A percentile compares a stretch with the other conserved stretches of the same genome.
Conservation (phyloP, 1,140 invertebrate species). For the Helicoverpa zea region DNA sequence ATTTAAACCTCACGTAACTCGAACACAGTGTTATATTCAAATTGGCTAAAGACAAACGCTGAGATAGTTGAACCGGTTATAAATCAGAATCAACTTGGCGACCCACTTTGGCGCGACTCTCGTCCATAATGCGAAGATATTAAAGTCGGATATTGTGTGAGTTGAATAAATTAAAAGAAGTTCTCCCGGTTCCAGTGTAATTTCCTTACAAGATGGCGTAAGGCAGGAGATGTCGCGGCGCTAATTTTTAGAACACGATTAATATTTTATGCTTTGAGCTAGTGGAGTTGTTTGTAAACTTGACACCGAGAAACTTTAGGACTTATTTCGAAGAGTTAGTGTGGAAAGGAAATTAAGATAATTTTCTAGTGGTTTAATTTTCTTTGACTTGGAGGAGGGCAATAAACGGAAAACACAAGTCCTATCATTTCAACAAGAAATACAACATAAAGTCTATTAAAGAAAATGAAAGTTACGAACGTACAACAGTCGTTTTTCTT, state of each 20-base stretch:
- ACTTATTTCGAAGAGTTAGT: conserved; percentile 2
- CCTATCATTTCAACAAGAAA: no score
- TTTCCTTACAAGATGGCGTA: conserved; percentile 59
- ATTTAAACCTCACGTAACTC: conserved; percentile 47
- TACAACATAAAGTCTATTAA: no score
- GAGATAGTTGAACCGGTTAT: conserved; percentile 63
- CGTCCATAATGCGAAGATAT: conserved; percentile 36
- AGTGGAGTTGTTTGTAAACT: conserved; percentile 4
- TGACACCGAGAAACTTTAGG: not conserved
- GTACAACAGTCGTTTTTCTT: no score
- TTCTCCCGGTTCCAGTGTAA: conserved; percentile 61
- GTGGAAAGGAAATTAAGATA: not conserved
- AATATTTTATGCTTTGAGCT: conserved; percentile 22
- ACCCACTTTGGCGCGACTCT: conserved; percentile 17
- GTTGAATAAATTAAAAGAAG: conserved; percentile 60
- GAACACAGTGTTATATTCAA: conserved; percentile 58
- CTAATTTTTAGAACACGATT: conserved; percentile 8
- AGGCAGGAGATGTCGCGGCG: conserved; percentile 52
- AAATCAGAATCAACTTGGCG: conserved; percentile 55
- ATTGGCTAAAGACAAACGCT: conserved; percentile 68
- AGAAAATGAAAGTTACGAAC: no score
- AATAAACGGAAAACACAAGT: no score
- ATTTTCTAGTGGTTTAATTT: no score
- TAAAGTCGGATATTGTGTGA: conserved; percentile 55
- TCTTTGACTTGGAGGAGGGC: no score